Percentiles rank a stretch among this genome's conserved stretches.
Evolutionary conservation across 2,113 vertebrate species (phyloP).

Genomic region (Sialia sialis): DNA sequence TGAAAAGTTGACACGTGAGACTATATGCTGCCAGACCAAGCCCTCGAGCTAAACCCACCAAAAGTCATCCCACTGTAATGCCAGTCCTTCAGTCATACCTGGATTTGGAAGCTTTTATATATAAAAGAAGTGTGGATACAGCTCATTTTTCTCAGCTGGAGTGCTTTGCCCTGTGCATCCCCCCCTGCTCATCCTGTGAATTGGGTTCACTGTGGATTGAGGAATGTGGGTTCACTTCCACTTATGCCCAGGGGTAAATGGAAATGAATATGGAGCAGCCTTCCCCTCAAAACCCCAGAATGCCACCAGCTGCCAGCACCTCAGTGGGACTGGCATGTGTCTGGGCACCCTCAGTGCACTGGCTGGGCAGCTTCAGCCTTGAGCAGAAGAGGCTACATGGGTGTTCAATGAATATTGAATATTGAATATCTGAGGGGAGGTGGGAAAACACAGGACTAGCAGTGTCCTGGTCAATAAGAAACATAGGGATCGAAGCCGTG

Average conservation of each 20-base stretch:
- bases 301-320: neutral
- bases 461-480: neutral
- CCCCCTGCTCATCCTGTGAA: accelerated
- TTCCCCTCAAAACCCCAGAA: neutral
- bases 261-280: neutral
- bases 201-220: neutral
- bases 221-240: neutral
- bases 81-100: neutral
- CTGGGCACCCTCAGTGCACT: neutral
- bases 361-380: neutral
- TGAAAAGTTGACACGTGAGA: neutral
- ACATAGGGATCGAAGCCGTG: neutral
- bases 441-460: neutral
- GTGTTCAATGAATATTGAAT: neutral
- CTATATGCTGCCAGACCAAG: neutral
- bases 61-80: neutral
- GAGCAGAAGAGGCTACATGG: neutral
- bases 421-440: neutral
- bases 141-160: neutral
- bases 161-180: neutral
- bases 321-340: accelerated
- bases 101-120: neutral
- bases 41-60: neutral
- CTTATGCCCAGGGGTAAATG: neutral
- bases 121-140: neutral